phyloP scores from a whole-genome alignment of 2,113 vertebrate species.

The Cricetomys ansorgei region DNA sequence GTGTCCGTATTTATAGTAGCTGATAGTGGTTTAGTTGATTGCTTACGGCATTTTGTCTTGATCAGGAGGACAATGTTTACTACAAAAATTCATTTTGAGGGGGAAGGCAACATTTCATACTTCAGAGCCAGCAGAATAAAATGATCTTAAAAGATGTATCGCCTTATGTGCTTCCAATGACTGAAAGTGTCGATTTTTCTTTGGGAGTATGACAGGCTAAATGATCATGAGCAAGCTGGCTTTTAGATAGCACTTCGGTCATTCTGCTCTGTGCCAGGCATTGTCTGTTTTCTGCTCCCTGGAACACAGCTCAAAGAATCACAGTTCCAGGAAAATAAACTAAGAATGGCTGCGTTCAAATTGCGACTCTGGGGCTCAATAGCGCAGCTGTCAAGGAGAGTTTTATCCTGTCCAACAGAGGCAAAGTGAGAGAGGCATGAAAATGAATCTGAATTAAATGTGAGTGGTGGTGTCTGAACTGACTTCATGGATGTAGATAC shows the following conservation, averaged over 20 bases:
- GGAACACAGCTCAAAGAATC: neutral
- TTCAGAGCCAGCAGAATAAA: slow-evolving; percentile 76
- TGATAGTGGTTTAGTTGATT: slow-evolving; percentile 85
- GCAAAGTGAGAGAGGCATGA: slow-evolving; percentile 43
- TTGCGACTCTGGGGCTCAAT: slow-evolving; percentile 10
- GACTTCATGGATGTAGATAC: neutral
- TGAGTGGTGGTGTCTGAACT: neutral
- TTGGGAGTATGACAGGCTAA: slow-evolving; percentile 30
- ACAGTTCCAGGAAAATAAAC: slow-evolving; percentile 37
- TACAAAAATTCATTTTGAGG: slow-evolving; percentile 70
- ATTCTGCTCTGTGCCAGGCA: neutral
- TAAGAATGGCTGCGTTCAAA: slow-evolving; percentile 39
- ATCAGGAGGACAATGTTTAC: slow-evolving; percentile 68
- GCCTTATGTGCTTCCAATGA: slow-evolving; percentile 50
- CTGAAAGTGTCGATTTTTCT: slow-evolving; percentile 66
- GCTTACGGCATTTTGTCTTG: slow-evolving; percentile 84
- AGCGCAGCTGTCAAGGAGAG: slow-evolving; percentile 30
- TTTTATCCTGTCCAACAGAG: slow-evolving; percentile 52
- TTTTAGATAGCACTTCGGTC: slow-evolving; percentile 11
- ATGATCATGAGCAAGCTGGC: slow-evolving; percentile 42
- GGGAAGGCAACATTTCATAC: slow-evolving; percentile 78
- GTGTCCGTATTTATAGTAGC: slow-evolving; percentile 81
- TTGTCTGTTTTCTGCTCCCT: neutral
- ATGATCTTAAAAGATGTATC: slow-evolving; percentile 73
- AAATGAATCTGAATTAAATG: slow-evolving; percentile 58